Base-by-base conservation (phyloP, 2,888 invertebrate species). In the Plemyria rubiginata region DNA sequence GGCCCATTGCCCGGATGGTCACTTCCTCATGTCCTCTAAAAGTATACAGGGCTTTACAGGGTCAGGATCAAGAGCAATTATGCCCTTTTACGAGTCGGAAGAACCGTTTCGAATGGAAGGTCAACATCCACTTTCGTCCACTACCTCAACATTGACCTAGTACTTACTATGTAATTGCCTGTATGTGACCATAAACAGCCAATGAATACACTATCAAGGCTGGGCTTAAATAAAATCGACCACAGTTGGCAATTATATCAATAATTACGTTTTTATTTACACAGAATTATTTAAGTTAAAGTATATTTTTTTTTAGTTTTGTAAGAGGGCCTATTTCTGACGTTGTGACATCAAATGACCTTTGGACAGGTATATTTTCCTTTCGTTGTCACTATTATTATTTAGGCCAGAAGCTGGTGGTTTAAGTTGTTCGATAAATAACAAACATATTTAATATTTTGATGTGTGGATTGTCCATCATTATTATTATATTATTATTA, bases 21-120 rank as follows among this genome's bases (percentile, higher is more conserved):
- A 61, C 71, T 78, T 79, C 78, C 78, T 74, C 16, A 54, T 70
- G 71, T 68, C 70, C 28, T 49, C 16, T 8, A 45, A 70, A 63
- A 66, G 71, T 38, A 2, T 45, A 45, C 70, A 65, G 66, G 71
- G 71, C 69, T 38, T 2, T 45, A 45, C 70, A 65, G 66, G 71
- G 71, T 71, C 67, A 69, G 58, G 56, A 57, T 69, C 68, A 68
- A 61, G 60, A 53, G n/a, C 62, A 55, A 58, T 63, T 67, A 70
- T 67, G 65, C 66, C 69, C 63, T 67, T 68, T 65, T 68, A 48
- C 48, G 55, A 36, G 29, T 60, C 64, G 60, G 62, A 45, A 63
- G 50, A 62, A 50, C 48, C 16, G 43, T 41, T 41, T 29, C 54
- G 46, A 59, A 38, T 48, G 46, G 36, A 65, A 72, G 68, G 70